A percentile compares a stretch with the other conserved stretches of the same genome.
Evolutionary conservation across 2,113 vertebrate genomes (phyloP).

Genomic region (Scomber scombrus): DNA sequence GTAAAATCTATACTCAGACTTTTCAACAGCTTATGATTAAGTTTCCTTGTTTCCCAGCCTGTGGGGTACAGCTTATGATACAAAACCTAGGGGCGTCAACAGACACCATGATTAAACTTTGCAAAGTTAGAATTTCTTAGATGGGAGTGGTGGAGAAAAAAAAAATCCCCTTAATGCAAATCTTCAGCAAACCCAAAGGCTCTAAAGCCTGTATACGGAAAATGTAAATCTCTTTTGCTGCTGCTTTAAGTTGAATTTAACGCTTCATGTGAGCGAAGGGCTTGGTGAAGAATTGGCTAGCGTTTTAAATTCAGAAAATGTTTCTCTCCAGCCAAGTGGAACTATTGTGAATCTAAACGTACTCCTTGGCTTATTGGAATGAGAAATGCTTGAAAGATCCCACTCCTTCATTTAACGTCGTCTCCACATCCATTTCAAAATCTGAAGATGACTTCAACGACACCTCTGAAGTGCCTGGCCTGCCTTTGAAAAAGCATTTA

Average conservation of each 20-base stretch:
- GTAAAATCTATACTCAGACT: slow-evolving; percentile 63
- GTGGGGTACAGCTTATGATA: slow-evolving; percentile 67
- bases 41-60: slow-evolving; percentile 59
- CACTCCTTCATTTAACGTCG: slow-evolving; percentile 66
- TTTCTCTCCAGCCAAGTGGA: slow-evolving; percentile 78
- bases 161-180: slow-evolving; percentile 70
- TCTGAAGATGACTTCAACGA: slow-evolving; percentile 57
- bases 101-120: slow-evolving; percentile 72
- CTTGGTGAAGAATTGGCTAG: slow-evolving; percentile 72
- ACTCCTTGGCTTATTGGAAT: slow-evolving; percentile 72
- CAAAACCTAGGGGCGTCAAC: slow-evolving; percentile 73
- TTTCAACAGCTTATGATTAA: slow-evolving; percentile 67
- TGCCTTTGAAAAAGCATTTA: slow-evolving; percentile 58
- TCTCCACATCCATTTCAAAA: slow-evolving; percentile 62
- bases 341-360: slow-evolving; percentile 72
- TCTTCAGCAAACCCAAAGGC: slow-evolving; percentile 75
- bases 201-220: slow-evolving; percentile 72
- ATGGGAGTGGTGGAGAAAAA: slow-evolving; percentile 47
- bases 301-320: slow-evolving; percentile 83
- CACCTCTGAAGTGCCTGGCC: slow-evolving; percentile 53
- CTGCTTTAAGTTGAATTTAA: slow-evolving; percentile 82
- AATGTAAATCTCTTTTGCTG: slow-evolving; percentile 80
- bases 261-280: slow-evolving; percentile 73
- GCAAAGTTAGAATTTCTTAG: slow-evolving; percentile 67
- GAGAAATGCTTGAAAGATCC: slow-evolving; percentile 74